Evolutionary conservation across 1,140 invertebrate species (phyloP), one percentile per base, ranked within the genome.

Genomic region (Cyclargus thomasi): DNA sequence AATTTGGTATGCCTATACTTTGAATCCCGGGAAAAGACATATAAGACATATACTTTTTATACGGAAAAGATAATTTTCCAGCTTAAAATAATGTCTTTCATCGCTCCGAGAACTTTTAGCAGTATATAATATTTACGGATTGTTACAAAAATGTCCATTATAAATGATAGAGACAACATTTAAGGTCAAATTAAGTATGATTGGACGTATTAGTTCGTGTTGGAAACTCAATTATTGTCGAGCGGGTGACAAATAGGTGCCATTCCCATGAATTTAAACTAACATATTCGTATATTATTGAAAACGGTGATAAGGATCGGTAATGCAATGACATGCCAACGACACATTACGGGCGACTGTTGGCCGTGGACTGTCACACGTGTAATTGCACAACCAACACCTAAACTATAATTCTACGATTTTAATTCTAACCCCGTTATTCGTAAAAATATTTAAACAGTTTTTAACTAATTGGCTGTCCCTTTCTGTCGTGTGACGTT

Each of bases 321-420:
- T 70, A 69, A 68, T 70, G 71, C 69, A 75, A 83, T 88, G 80
- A 88, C 85, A 88, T 88, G 85, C 85, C 79, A 88, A 85, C 80
- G 70, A 71, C 73, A 83, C 83, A 88, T 88, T 86, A 85, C 82
- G 82, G 78, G 84, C 72, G 77, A 83, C 80, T 83, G 83, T 83
- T 77, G 76, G 74, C 77, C 80, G 78, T 78, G 79, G n/a, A n/a
- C n/a, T 77, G 70, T 70, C 68, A 63, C 67, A 63, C 71, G 74
- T 82, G 81, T 83, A 80, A 82, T 82, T 82, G 78, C 76, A 74
- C 80, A 74, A 76, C 75, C 74, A 80, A 82, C 80, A 83, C 73
- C 72, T 70, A 75, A 73, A 23, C 4, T 55, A 53, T 55, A 53
- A 53, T 64, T 47, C 36, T 73, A 68, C 65, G 53, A 62, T 62